Conservation (phyloP, 2,888 invertebrate genomes). For the Yponomeuta sedellus region DNA sequence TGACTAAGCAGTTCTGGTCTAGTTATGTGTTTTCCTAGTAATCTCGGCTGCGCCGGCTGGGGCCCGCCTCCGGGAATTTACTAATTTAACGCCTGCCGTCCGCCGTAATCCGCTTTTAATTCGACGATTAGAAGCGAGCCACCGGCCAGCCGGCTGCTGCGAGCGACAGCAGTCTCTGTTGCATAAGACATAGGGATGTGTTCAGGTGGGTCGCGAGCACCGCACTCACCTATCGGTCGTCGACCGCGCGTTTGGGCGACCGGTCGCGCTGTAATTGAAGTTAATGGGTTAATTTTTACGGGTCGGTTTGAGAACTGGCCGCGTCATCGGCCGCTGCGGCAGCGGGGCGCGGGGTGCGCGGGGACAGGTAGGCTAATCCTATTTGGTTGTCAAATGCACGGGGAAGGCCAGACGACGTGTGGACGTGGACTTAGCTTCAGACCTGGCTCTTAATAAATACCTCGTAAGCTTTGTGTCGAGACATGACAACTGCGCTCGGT, state of each 20-base stretch:
- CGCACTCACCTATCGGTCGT: slow-evolving; percentile 10
- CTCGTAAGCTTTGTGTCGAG: background rate
- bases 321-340: slow-evolving; percentile 11
- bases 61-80: slow-evolving; percentile 8
- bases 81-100: slow-evolving; percentile 9
- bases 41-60: background rate
- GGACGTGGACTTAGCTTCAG: background rate
- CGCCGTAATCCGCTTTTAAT: slow-evolving; percentile 13
- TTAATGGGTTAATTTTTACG: slow-evolving; percentile 62
- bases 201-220: background rate
- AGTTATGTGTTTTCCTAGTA: slow-evolving; percentile 1
- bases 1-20: slow-evolving; percentile 5
- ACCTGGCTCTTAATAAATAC: background rate
- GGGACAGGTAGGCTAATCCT: background rate
- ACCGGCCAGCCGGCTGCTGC: background rate
- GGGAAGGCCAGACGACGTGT: background rate
- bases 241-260: slow-evolving; percentile 20
- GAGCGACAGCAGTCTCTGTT: background rate
- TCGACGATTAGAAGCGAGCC: slow-evolving; percentile 9
- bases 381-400: background rate
- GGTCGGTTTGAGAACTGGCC: slow-evolving; percentile 21
- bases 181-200: background rate
- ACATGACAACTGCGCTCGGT: background rate
- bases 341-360: background rate
- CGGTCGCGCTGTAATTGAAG: slow-evolving; percentile 41